phyloP scores from a whole-genome alignment of 1,140 invertebrate genomes.

The Lamellibrachia luymesi region DNA sequence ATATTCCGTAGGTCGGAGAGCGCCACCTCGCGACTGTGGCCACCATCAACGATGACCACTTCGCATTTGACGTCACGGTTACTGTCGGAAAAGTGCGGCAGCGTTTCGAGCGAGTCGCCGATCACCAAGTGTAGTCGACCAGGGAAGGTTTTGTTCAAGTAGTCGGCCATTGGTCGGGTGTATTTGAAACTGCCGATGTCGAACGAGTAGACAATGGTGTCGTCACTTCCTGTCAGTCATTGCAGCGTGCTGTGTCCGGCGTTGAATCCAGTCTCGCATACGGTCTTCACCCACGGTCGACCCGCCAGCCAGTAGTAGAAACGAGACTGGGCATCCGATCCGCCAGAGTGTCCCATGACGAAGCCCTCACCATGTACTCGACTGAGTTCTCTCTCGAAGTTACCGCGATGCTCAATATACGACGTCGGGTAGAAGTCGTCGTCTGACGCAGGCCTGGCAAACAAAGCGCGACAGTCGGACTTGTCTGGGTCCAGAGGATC shows the following conservation, averaged over 20 bases:
- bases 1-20: conserved; percentile 21
- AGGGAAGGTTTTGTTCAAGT: conserved; percentile 8
- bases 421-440: too few species aligned
- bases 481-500: too few species aligned
- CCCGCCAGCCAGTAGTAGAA: conserved; percentile 8
- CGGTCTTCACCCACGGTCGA: not conserved
- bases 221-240: conserved; percentile 18
- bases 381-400: too few species aligned
- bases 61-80: conserved; percentile 14
- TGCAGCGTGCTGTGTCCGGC: conserved; percentile 25
- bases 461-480: too few species aligned
- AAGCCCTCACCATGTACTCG: too few species aligned
- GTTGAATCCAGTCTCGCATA: conserved; percentile 30
- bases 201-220: conserved; percentile 23
- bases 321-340: too few species aligned
- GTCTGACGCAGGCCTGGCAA: too few species aligned
- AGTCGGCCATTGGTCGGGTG: conserved; percentile 22
- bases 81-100: not conserved
- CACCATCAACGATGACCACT: conserved; percentile 27
- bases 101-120: conserved; percentile 21
- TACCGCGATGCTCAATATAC: too few species aligned
- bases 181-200: conserved; percentile 24
- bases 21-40: conserved; percentile 21
- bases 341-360: too few species aligned
- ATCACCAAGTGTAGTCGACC: conserved; percentile 9